phyloP scores from a whole-genome alignment of 2,113 vertebrate species.

The Neolamprologus variostigma region DNA sequence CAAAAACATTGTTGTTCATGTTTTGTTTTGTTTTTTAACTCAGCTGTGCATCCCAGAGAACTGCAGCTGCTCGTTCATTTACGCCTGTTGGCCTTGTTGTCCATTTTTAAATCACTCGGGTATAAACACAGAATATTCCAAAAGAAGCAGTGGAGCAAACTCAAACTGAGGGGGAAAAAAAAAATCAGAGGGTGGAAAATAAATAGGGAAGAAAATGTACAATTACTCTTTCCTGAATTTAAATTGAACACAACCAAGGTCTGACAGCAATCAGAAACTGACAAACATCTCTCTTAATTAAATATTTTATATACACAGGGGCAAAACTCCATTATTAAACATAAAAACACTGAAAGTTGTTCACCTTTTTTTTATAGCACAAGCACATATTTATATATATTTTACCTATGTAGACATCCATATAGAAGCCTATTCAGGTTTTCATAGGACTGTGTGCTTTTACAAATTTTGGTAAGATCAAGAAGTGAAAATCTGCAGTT shows the following conservation, averaged over 20 bases:
- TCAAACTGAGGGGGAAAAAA: fast-evolving
- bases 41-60: not conserved
- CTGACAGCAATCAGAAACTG: not conserved
- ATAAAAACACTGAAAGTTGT: not conserved
- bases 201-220: not conserved
- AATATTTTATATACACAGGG: not conserved
- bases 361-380: not conserved
- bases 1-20: not conserved
- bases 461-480: not conserved
- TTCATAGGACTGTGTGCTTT: not conserved
- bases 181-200: not conserved
- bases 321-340: not conserved
- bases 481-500: not conserved
- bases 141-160: not conserved
- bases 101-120: slow-evolving; percentile 2
- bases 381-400: not conserved
- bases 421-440: not conserved
- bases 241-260: not conserved
- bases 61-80: slow-evolving; percentile 15
- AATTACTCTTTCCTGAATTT: not conserved
- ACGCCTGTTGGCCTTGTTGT: slow-evolving; percentile 7
- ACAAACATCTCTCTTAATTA: not conserved
- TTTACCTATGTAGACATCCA: not conserved
- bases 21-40: not conserved
- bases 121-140: not conserved